Conservation (phyloP, 30 jellyfish, hydroid and myxozoan species). For the Hydra vulgaris region DNA sequence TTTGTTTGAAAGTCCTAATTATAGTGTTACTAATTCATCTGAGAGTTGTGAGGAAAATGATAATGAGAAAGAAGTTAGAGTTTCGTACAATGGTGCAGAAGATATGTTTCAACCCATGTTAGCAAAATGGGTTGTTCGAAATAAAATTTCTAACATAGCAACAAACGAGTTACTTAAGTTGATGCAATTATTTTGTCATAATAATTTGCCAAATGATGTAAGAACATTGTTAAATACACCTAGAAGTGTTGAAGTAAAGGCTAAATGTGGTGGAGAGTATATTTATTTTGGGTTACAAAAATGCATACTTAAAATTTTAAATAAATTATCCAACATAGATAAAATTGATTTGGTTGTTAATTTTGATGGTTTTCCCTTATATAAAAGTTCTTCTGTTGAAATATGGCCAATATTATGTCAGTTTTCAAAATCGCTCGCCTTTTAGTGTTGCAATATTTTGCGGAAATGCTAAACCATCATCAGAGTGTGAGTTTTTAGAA, state of each 20-base stretch:
- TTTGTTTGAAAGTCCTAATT: background rate
- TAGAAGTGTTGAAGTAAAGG: background rate
- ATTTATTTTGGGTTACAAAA: background rate
- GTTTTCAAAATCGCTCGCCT: background rate
- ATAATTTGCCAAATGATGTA: slow-evolving; percentile 19
- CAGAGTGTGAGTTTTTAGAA: background rate
- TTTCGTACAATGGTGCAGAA: background rate
- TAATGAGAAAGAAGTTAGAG: background rate
- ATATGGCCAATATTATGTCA: slow-evolving; percentile 45
- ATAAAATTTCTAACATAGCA: background rate
- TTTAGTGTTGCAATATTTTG: slow-evolving; percentile 3
- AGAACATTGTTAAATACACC: slow-evolving; percentile 29
- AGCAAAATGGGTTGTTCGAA: slow-evolving; percentile 17
- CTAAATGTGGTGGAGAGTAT: slow-evolving; percentile 23
- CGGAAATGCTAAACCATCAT: slow-evolving; percentile 10
- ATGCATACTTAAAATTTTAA: background rate
- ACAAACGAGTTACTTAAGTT: background rate
- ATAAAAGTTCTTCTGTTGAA: slow-evolving; percentile 22
- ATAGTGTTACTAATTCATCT: background rate
- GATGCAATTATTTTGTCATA: background rate
- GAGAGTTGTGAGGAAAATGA: background rate
- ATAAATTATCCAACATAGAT: background rate
- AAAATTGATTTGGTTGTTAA: background rate
- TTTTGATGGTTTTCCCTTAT: slow-evolving; percentile 25
- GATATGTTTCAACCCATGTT: background rate